A percentile compares a stretch with the other conserved stretches of the same genome.
Conservation (phyloP, 2,113 vertebrate species). For the human (Homo sapiens) region DNA sequence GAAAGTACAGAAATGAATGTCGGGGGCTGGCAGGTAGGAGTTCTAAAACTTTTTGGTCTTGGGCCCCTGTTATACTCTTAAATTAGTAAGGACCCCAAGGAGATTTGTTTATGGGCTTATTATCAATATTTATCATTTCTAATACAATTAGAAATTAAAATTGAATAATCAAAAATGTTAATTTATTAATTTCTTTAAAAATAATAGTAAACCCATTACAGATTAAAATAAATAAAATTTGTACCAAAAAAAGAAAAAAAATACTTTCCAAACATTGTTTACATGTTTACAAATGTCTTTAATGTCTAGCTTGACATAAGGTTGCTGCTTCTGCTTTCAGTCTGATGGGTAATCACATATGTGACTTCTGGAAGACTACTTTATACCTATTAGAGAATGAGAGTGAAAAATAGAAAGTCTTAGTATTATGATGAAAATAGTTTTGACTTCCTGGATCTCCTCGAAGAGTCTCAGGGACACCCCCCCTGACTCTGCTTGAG, state of each 20-base stretch:
- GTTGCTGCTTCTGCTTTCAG: neutral
- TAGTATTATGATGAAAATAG: neutral
- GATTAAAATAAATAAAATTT: constrained; percentile 29
- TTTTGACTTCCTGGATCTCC: neutral
- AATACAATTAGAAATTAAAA: constrained; percentile 9
- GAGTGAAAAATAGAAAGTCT: neutral
- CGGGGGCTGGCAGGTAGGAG: neutral
- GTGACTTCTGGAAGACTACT: neutral
- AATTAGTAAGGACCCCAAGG: neutral
- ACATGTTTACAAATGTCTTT: neutral
- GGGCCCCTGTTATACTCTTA: neutral
- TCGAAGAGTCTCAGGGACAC: neutral
- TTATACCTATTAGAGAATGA: neutral
- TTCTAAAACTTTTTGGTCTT: neutral
- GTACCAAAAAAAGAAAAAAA: neutral
- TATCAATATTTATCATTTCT: neutral
- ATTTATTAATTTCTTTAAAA: constrained; percentile 28
- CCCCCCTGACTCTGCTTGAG: neutral
- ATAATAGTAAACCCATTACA: neutral
- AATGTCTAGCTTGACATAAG: neutral
- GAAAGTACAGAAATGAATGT: neutral
- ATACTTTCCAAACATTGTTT: neutral
- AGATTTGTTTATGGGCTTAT: neutral
- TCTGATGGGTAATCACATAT: neutral
- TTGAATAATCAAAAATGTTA: neutral